phyloP scores from a whole-genome alignment of 2,797 vertebrate genomes.

The Lepidocolaptes lacrymiger region DNA sequence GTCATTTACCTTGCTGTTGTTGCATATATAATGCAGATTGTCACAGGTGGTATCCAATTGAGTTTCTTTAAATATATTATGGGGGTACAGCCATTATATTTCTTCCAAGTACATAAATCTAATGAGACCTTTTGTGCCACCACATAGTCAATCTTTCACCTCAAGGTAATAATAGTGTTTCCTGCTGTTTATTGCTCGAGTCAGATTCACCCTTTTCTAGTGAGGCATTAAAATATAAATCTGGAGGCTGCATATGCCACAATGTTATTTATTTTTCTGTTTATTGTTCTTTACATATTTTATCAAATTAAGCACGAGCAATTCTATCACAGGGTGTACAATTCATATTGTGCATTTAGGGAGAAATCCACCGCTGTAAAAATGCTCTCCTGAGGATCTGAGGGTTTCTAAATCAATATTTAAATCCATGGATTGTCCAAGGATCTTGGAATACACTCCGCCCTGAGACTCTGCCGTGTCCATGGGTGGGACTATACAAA shows the following conservation, averaged over 20 bases:
- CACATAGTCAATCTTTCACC: not conserved
- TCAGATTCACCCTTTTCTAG: not conserved
- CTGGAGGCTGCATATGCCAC: not conserved
- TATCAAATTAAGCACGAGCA: not conserved
- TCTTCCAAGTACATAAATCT: conserved; percentile 22
- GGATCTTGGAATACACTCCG: not conserved
- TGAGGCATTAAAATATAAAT: not conserved
- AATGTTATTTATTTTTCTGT: not conserved
- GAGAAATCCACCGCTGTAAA: not conserved
- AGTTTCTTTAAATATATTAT: conserved; percentile 1
- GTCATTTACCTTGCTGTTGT: conserved; percentile 11
- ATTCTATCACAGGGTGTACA: not conserved
- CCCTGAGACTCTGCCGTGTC: not conserved
- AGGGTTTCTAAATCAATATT: not conserved
- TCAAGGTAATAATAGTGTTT: not conserved
- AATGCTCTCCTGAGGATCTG: not conserved
- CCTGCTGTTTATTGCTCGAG: not conserved
- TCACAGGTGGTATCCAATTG: not conserved
- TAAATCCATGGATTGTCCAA: not conserved
- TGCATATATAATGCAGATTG: not conserved
- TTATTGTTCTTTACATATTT: not conserved
- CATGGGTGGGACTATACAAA: not conserved
- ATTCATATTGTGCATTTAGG: not conserved
- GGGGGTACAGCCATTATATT: not conserved
- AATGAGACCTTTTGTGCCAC: not conserved